phyloP scores from a whole-genome alignment of 2,888 invertebrate genomes.

The Drosophila mimetica region DNA sequence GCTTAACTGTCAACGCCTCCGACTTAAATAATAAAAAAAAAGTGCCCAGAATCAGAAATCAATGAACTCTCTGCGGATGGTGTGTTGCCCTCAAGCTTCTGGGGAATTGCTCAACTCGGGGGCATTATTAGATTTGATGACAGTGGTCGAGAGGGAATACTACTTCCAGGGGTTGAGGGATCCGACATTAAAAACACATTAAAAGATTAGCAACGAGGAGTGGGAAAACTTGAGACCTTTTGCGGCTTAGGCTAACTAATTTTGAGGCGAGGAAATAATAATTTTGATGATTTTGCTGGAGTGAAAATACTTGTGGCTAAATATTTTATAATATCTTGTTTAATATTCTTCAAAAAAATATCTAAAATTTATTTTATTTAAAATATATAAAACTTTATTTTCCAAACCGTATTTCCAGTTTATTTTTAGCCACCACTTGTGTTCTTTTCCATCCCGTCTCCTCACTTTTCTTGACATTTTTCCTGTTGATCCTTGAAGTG shows the following conservation, averaged over 20 bases:
- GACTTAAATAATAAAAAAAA: constrained; percentile 34
- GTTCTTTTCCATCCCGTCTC: not conserved
- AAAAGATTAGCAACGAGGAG: constrained; percentile 35
- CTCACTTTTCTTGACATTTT: constrained; percentile 4
- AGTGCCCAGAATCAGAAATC: constrained; percentile 60
- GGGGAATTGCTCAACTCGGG: constrained; percentile 45
- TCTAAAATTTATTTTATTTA: too few species aligned
- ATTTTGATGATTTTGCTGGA: not conserved
- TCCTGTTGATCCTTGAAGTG: constrained; percentile 41
- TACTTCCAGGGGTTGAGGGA: not conserved
- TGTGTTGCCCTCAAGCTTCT: constrained; percentile 50
- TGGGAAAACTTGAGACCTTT: not conserved
- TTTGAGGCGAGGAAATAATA: constrained; percentile 3
- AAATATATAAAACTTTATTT: not conserved
- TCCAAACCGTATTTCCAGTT: constrained; percentile 5
- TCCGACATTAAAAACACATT: constrained; percentile 40
- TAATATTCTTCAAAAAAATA: too few species aligned
- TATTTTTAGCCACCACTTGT: constrained; percentile 5
- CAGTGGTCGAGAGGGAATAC: constrained; percentile 4
- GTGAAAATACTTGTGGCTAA: too few species aligned
- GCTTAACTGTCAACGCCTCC: constrained; percentile 39
- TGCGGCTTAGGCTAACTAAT: constrained; percentile 5
- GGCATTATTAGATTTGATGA: constrained; percentile 62
- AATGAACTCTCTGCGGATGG: constrained; percentile 70
- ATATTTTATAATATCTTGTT: too few species aligned